These are phyloP conservation scores for cat (Felis catus) DNA, from an alignment of 2,113 vertebrate genomes.

Conservation along the genomic window F.catus_Fca126_mat1.0 CM031412.1:208562501-208563000, in stretches of 20 bases:
- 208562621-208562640: background rate
- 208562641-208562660: background rate
- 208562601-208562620: background rate
- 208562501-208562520: background rate
- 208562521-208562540: background rate
- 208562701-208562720: background rate
- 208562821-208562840: background rate
- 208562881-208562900: background rate
- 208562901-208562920: background rate
- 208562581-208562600: background rate
- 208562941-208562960: conserved; percentile 32
- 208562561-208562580: background rate
- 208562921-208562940: background rate
- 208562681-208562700: background rate
- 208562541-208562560: background rate
- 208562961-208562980: background rate
- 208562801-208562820: background rate
- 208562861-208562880: background rate
- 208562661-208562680: background rate
- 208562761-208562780: background rate
- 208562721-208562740: background rate
- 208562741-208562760: background rate
- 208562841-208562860: background rate
- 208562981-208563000: background rate
- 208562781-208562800: background rate